Percentiles rank a stretch among this genome's conserved stretches.
phyloP scores from a whole-genome alignment of 2,888 invertebrate species.

The Drosophila rellima region DNA sequence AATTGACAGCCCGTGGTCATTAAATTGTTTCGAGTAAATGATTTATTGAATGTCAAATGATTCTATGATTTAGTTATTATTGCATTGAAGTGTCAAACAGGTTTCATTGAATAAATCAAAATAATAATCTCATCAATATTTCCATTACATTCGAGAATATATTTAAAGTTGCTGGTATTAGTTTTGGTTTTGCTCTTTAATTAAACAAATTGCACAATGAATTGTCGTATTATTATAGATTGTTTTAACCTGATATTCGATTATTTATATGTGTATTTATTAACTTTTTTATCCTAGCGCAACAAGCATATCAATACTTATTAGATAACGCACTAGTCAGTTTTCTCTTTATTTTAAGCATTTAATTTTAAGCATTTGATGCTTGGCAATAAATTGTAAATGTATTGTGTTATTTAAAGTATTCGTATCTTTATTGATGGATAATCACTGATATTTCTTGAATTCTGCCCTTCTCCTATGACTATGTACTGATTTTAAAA shows the following conservation, averaged over 20 bases:
- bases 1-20: slow-evolving; percentile 28
- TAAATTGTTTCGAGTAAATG: slow-evolving; percentile 10
- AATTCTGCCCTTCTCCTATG: not conserved
- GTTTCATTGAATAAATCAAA: slow-evolving; percentile 21
- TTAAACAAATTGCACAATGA: slow-evolving; percentile 55
- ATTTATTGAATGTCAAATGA: slow-evolving; percentile 7
- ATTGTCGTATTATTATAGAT: not conserved
- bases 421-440: not conserved
- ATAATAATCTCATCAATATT: slow-evolving; percentile 7
- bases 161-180: not conserved
- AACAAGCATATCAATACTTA: too few species aligned
- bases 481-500: not conserved
- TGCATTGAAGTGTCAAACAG: slow-evolving; percentile 13
- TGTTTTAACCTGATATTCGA: slow-evolving; percentile 1
- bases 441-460: not conserved
- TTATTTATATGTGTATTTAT: too few species aligned
- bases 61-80: slow-evolving; percentile 6
- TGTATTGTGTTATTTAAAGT: not conserved
- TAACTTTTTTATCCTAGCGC: too few species aligned
- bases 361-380: not conserved
- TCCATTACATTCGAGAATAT: not conserved
- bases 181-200: slow-evolving; percentile 36
- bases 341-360: not conserved
- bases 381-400: not conserved
- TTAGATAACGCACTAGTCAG: too few species aligned